These are phyloP conservation scores for Dromococcyx pavoninus DNA, from an alignment of 2,797 vertebrate genomes.

Conservation along the genomic window DNA sequence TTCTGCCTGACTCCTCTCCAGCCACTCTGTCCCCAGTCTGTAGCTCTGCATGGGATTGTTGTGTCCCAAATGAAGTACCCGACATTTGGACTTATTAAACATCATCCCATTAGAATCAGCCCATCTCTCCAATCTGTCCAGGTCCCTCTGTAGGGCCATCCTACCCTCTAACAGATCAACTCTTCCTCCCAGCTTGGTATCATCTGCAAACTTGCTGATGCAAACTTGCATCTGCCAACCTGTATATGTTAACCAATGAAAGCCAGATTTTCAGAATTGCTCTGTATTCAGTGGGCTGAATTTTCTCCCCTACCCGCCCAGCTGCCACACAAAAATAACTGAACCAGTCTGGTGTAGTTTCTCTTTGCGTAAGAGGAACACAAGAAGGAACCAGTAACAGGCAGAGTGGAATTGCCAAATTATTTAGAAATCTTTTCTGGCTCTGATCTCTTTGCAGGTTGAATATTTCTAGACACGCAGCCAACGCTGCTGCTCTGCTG, in stretches of 20 bases:
- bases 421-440: conserved; percentile 66
- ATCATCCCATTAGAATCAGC: no score
- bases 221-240: not conserved
- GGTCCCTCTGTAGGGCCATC: no score
- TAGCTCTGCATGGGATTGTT: no score
- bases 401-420: conserved; percentile 22
- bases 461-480: not conserved
- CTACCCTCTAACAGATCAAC: no score
- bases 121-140: no score
- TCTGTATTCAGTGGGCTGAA: not conserved
- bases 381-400: not conserved
- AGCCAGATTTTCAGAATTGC: not conserved
- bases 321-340: conserved; percentile 30
- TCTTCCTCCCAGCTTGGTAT: no score
- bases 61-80: no score
- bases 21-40: no score
- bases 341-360: not conserved
- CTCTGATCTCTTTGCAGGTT: conserved; percentile 46
- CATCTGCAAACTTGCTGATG: no score
- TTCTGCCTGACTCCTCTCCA: no score
- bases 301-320: not conserved
- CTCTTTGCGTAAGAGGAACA: not conserved
- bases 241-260: not conserved
- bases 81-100: no score
- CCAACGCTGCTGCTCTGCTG: not conserved